These are phyloP conservation scores for Mactromeris polynyma DNA, from an alignment of 2,888 invertebrate species.

Conservation along the genomic window DNA sequence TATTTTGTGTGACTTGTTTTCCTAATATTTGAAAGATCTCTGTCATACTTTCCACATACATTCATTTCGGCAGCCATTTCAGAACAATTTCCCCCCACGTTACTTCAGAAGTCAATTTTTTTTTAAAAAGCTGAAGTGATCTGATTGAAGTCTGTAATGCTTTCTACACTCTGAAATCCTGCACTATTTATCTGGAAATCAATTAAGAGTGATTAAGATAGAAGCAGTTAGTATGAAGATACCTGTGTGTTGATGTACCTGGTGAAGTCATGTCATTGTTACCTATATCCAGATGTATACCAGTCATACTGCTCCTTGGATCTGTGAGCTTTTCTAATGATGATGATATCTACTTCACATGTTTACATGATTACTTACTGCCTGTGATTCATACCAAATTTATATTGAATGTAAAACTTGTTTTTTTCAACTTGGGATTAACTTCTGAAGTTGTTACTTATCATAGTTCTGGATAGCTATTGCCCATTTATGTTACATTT, in stretches of 20 bases:
- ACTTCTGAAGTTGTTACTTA: neutral
- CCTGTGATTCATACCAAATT: neutral
- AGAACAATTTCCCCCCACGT: too few species aligned
- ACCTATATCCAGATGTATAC: neutral
- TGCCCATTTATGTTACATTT: too few species aligned
- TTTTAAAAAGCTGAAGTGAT: too few species aligned
- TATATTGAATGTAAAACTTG: neutral
- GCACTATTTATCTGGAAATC: neutral
- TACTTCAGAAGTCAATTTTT: too few species aligned
- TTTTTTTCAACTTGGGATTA: neutral
- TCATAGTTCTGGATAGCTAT: neutral
- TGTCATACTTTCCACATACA: too few species aligned
- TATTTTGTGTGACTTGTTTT: too few species aligned
- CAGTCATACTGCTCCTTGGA: neutral
- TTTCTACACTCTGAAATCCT: neutral
- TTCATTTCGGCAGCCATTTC: too few species aligned
- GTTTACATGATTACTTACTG: neutral
- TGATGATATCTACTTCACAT: neutral
- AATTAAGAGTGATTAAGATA: neutral
- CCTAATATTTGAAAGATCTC: too few species aligned
- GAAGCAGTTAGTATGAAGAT: too few species aligned
- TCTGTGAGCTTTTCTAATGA: neutral
- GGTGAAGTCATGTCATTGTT: neutral
- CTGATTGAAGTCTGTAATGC: neutral
- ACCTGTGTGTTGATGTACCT: neutral